These are phyloP conservation scores for Oreortyx pictus DNA, from an alignment of 2,797 vertebrate species.

Conservation along the genomic window DNA sequence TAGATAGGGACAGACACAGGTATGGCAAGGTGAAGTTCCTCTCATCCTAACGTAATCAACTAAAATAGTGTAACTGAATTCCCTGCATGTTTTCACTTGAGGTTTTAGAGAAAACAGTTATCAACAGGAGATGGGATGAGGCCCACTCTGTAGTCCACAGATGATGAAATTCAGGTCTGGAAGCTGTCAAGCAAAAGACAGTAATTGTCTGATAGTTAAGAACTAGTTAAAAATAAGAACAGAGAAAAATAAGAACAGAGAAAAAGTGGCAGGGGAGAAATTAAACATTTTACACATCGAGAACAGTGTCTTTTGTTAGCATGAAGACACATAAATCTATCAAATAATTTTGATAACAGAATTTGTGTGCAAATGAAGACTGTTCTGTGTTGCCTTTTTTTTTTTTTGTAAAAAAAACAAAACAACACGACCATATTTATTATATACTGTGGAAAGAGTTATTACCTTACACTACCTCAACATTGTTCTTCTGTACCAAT, in stretches of 20 bases:
- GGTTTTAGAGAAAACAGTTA: background rate
- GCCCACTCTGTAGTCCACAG: background rate
- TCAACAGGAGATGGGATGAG: background rate
- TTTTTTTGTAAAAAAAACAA: too few species aligned
- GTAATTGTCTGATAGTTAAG: background rate
- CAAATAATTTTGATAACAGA: background rate
- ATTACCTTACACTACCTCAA: background rate
- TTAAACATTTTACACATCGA: background rate
- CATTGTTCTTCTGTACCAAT: background rate
- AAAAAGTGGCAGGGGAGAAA: background rate
- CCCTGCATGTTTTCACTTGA: background rate
- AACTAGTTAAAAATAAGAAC: background rate
- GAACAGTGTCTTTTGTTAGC: background rate
- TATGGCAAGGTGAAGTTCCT: background rate
- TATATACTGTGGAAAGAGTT: background rate
- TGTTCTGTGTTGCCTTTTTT: background rate
- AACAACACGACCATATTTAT: background rate
- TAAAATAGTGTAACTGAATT: background rate
- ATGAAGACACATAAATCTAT: background rate
- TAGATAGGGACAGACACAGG: background rate
- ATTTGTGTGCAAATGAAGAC: background rate
- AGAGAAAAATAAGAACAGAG: background rate
- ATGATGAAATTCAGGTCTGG: background rate
- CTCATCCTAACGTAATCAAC: background rate
- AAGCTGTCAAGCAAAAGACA: background rate